A percentile compares a stretch with the other conserved stretches of the same genome.
Evolutionary conservation across 2,113 vertebrate genomes (phyloP).

Genomic region (Perognathus longimembris): DNA sequence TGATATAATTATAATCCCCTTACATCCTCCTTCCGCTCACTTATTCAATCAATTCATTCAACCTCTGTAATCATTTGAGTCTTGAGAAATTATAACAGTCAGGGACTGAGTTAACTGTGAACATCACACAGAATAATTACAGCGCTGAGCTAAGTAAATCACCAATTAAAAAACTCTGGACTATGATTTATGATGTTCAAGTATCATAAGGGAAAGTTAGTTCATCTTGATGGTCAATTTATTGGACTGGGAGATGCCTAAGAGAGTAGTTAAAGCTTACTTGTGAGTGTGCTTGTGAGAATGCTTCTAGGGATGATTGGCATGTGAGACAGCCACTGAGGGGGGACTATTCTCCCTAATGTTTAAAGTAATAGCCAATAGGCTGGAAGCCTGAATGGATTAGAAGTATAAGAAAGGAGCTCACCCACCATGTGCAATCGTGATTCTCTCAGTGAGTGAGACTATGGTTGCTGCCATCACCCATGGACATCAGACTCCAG

Average conservation of each 20-base stretch:
- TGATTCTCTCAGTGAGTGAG: neutral
- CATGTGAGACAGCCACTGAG: neutral
- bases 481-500: too few species aligned
- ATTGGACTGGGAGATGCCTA: neutral
- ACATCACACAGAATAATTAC: slow-evolving; percentile 9
- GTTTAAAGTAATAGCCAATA: neutral
- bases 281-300: neutral
- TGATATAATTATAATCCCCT: neutral
- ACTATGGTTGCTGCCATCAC: neutral
- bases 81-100: neutral
- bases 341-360: neutral
- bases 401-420: too few species aligned
- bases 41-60: slow-evolving; percentile 12
- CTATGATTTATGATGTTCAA: neutral
- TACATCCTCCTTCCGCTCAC: neutral
- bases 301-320: neutral
- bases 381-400: neutral
- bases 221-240: neutral
- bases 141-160: slow-evolving; percentile 12
- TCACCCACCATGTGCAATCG: neutral
- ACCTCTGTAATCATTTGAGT: slow-evolving; percentile 3
- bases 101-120: neutral
- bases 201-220: neutral
- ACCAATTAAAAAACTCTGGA: slow-evolving; percentile 5
- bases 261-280: neutral